phyloP scores from a whole-genome alignment of 2,888 invertebrate genomes.

The Dusona sp. region DNA sequence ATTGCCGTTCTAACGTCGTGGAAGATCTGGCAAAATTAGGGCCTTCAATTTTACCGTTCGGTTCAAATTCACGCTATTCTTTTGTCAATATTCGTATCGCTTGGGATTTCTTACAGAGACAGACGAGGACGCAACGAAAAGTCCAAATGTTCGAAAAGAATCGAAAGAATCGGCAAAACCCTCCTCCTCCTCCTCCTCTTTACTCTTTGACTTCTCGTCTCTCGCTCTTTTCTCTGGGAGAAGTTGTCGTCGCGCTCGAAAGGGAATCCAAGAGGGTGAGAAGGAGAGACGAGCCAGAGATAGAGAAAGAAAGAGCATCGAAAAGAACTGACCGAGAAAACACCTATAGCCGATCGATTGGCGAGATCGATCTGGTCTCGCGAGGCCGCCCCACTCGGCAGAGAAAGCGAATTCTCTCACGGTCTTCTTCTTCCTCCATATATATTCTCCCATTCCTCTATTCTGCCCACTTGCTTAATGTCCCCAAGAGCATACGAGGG shows the following conservation, averaged over 20 bases:
- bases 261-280: constrained; percentile 18
- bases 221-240: constrained; percentile 22
- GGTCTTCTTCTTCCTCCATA: constrained; percentile 60
- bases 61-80: too few species aligned
- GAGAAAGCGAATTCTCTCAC: constrained; percentile 69
- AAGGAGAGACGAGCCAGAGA: constrained; percentile 17
- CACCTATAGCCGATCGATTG: constrained; percentile 69
- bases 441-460: not conserved
- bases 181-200: not conserved
- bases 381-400: constrained; percentile 26
- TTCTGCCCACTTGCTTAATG: not conserved
- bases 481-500: not conserved
- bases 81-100: too few species aligned
- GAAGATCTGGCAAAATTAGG: too few species aligned
- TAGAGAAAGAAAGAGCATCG: not conserved
- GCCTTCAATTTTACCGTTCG: too few species aligned
- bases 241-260: constrained; percentile 48
- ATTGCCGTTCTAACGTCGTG: too few species aligned
- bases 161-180: constrained; percentile 29
- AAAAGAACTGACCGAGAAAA: constrained; percentile 61
- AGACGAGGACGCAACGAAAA: not conserved
- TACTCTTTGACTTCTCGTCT: constrained; percentile 9
- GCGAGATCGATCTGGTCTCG: constrained; percentile 62
- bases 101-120: too few species aligned
- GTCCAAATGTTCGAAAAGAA: constrained; percentile 1